A percentile compares a stretch with the other conserved stretches of the same genome.
Evolutionary conservation across 2,113 vertebrate species (phyloP).

Genomic region (Edolisoma coerulescens): DNA sequence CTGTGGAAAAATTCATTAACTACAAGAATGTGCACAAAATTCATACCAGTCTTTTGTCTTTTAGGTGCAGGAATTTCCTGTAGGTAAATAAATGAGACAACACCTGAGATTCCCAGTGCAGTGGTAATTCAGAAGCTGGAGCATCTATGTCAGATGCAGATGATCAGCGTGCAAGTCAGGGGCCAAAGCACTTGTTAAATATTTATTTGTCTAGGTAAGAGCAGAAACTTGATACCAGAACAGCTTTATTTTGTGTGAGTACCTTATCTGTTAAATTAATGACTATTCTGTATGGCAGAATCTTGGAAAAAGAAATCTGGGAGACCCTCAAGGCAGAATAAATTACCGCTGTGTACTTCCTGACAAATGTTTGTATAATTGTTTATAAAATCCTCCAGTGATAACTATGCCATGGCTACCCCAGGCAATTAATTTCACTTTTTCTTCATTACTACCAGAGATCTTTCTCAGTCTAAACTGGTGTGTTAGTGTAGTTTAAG

Average conservation of each 20-base stretch:
- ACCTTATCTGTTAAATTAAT: not conserved
- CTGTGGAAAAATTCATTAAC: not conserved
- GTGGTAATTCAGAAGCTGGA: not conserved
- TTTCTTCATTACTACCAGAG: not conserved
- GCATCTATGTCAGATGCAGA: not conserved
- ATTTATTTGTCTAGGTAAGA: not conserved
- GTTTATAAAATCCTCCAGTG: not conserved
- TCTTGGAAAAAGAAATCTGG: not conserved
- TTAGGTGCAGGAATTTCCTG: not conserved
- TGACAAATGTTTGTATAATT: not conserved
- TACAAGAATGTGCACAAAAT: not conserved
- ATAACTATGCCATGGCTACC: not conserved
- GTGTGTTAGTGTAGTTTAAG: not conserved
- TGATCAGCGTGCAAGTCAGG: not conserved
- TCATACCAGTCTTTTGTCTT: not conserved
- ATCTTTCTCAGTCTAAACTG: not conserved
- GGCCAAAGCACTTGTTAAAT: not conserved
- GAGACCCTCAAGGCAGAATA: not conserved
- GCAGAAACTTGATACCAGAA: not conserved
- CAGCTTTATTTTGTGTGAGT: not conserved
- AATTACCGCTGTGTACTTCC: not conserved
- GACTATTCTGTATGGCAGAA: not conserved
- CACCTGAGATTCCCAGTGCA: not conserved
- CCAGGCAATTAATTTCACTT: not conserved
- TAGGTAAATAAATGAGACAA: not conserved